These are phyloP conservation scores for Panzeria rudis DNA, from an alignment of 2,888 invertebrate genomes.

Conservation along the genomic window DNA sequence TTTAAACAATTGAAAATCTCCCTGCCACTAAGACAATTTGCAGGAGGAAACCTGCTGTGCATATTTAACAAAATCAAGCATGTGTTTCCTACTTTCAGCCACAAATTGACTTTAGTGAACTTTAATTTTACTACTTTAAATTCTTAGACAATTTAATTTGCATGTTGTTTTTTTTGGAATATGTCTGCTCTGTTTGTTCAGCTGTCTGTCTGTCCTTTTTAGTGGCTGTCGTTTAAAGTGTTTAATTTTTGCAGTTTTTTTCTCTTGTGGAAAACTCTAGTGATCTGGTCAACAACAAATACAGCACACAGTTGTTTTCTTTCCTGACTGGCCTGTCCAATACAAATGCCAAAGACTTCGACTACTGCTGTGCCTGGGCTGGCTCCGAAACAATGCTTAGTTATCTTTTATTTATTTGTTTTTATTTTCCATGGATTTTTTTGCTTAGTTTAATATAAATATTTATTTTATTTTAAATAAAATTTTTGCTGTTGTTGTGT, in stretches of 20 bases:
- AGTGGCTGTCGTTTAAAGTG: slow-evolving; percentile 24
- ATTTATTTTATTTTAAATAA: slow-evolving; percentile 45
- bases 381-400: slow-evolving; percentile 35
- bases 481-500: too few relatives aligned
- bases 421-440: background rate
- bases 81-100: slow-evolving; percentile 48
- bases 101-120: slow-evolving; percentile 39
- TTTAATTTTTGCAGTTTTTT: slow-evolving; percentile 23
- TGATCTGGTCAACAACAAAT: slow-evolving; percentile 38
- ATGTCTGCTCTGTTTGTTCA: slow-evolving; percentile 8
- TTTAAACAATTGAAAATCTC: slow-evolving; percentile 1
- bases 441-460: slow-evolving; percentile 21
- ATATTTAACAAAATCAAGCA: slow-evolving; percentile 52
- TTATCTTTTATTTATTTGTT: slow-evolving; percentile 29
- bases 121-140: slow-evolving; percentile 47
- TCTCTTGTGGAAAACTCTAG: background rate
- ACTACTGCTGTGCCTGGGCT: background rate
- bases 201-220: slow-evolving; percentile 16
- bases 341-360: background rate
- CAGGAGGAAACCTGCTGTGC: slow-evolving; percentile 42
- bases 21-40: background rate
- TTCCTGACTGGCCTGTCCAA: slow-evolving; percentile 18
- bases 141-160: slow-evolving; percentile 56
- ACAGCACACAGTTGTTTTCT: slow-evolving; percentile 21
- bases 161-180: slow-evolving; percentile 19